Evolutionary conservation across 1,140 invertebrate species (phyloP).

Genomic region (Lethocerus indicus): DNA sequence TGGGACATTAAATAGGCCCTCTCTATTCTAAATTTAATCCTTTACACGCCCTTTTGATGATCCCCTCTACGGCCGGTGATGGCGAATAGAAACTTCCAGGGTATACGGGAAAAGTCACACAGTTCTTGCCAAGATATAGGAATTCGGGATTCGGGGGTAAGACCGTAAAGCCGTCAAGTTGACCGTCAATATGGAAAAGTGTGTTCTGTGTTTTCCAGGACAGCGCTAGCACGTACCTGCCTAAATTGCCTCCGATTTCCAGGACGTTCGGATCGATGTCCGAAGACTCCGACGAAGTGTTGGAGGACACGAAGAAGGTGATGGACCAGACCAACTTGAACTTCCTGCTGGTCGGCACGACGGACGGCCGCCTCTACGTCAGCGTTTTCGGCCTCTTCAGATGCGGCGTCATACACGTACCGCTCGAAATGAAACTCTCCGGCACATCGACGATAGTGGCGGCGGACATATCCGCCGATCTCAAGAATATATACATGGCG

Average conservation of each 20-base stretch:
- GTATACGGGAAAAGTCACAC: too few species aligned
- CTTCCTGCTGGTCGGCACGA: slow-evolving; percentile 61
- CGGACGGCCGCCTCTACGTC: slow-evolving; percentile 50
- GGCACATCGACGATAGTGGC: slow-evolving; percentile 22
- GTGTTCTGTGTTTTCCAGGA: slow-evolving; percentile 21
- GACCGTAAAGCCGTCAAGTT: too few species aligned
- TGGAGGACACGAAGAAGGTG: slow-evolving; percentile 40
- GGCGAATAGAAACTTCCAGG: too few species aligned
- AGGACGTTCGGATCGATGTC: slow-evolving; percentile 33
- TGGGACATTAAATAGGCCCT: too few species aligned
- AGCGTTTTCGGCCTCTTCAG: slow-evolving; percentile 73
- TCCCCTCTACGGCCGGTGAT: too few species aligned
- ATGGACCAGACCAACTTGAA: slow-evolving; percentile 53
- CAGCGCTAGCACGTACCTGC: slow-evolving; percentile 28
- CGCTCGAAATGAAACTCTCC: slow-evolving; percentile 18
- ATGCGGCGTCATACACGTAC: slow-evolving; percentile 42
- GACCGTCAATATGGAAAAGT: too few species aligned
- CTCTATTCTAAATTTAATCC: too few species aligned
- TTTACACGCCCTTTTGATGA: too few species aligned
- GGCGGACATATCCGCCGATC: slow-evolving; percentile 25
- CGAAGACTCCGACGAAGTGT: slow-evolving; percentile 35
- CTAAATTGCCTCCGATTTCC: slow-evolving; percentile 36
- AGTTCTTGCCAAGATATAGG: too few species aligned
- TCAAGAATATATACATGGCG: slow-evolving; percentile 23
- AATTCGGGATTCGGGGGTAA: too few species aligned